Conservation (phyloP, 2,797 vertebrate genomes). For the Glyptemys insculpta region DNA sequence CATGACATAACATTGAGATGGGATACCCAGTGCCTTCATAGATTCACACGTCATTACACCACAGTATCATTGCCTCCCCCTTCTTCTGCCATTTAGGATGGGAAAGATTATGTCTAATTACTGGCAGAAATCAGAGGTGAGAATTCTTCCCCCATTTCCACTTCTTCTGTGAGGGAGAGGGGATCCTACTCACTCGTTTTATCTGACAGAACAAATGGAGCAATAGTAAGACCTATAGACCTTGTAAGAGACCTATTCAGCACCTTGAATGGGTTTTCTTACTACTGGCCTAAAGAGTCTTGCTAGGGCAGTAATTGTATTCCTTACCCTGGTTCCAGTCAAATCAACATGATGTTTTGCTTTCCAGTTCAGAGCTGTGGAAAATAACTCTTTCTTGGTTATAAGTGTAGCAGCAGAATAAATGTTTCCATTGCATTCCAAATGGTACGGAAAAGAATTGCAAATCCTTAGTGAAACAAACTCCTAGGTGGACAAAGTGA, state of each 20-base stretch:
- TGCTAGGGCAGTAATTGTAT: background rate
- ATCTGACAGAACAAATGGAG: background rate
- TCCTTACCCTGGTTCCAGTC: background rate
- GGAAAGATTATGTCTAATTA: background rate
- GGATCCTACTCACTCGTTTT: background rate
- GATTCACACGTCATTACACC: background rate
- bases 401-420: background rate
- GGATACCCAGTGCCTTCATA: background rate
- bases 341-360: background rate
- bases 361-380: background rate
- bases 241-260: background rate
- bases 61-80: background rate
- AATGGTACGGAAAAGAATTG: background rate
- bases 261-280: fast-evolving
- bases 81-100: background rate
- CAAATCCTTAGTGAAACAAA: background rate
- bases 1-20: background rate
- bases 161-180: background rate
- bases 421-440: background rate
- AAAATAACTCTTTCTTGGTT: constrained; percentile 12
- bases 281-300: background rate
- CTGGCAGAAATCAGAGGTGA: background rate
- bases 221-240: background rate
- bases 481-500: background rate
- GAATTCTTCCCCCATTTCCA: background rate